Conservation (phyloP, 1,140 invertebrate species). For the Apocrypta bakeri region DNA sequence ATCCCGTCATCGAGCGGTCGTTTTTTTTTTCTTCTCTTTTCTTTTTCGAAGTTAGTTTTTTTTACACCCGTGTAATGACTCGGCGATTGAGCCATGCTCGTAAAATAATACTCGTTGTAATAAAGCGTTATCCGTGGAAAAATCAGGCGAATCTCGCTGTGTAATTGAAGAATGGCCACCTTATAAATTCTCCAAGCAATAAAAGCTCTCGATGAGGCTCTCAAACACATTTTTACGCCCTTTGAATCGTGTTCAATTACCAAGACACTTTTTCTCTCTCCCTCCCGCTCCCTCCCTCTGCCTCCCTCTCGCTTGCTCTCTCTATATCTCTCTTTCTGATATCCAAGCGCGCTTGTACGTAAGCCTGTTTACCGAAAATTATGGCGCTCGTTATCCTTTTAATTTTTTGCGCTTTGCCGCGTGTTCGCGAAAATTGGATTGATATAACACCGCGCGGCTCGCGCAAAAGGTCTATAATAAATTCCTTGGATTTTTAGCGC, state of each 20-base stretch:
- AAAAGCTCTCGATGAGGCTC: neutral
- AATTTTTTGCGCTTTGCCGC: neutral
- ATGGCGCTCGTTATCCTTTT: neutral
- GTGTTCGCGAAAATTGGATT: neutral
- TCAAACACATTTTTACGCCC: no score
- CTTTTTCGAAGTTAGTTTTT: neutral
- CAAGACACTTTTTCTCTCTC: no score
- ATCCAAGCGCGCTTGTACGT: neutral
- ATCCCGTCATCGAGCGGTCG: no score
- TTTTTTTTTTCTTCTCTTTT: no score
- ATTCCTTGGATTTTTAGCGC: neutral
- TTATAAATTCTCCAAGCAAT: neutral
- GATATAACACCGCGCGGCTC: no score
- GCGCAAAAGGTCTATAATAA: neutral
- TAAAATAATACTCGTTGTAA: constrained; percentile 31
- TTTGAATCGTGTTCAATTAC: no score
- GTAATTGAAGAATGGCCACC: constrained; percentile 12
- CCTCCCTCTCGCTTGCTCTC: no score
- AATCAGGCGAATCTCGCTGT: neutral
- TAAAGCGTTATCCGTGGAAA: neutral
- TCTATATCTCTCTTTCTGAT: no score
- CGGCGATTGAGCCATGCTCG: constrained; percentile 8
- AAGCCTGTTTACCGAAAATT: neutral
- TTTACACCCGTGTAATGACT: no score
- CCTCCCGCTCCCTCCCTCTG: no score